Conservation (phyloP, 2,888 invertebrate genomes). For the Cephus sareptanus region DNA sequence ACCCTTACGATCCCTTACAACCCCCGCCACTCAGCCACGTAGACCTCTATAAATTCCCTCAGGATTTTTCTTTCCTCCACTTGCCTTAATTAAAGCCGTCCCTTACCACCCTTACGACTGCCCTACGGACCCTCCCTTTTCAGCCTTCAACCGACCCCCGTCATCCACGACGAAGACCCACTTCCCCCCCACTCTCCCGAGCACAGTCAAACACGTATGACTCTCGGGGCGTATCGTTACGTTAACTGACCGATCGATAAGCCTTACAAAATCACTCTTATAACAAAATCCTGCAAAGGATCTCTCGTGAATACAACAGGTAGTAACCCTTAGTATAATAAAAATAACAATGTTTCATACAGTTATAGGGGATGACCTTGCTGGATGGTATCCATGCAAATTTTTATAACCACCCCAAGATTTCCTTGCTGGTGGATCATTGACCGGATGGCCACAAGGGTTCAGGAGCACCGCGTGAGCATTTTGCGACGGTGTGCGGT, state of each 20-base stretch:
- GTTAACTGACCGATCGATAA: background rate
- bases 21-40: conserved; percentile 23
- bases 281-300: background rate
- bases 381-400: background rate
- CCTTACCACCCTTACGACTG: conserved; percentile 51
- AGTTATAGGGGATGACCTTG: background rate
- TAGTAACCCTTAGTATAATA: background rate
- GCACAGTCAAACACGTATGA: background rate
- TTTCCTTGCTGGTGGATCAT: background rate
- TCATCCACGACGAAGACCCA: background rate
- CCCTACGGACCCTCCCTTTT: conserved; percentile 38
- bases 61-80: conserved; percentile 64
- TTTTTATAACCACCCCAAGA: background rate
- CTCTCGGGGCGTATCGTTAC: background rate
- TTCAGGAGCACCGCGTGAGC: background rate
- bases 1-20: conserved; percentile 26
- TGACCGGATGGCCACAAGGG: background rate
- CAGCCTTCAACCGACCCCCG: conserved; percentile 6
- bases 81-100: conserved; percentile 64
- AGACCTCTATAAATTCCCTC: conserved; percentile 64
- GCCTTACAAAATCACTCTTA: background rate
- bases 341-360: background rate
- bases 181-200: background rate
- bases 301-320: background rate
- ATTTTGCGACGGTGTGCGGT: background rate